Base-by-base conservation (phyloP, 2,797 vertebrate genomes). In the Clarias fuscus region DNA sequence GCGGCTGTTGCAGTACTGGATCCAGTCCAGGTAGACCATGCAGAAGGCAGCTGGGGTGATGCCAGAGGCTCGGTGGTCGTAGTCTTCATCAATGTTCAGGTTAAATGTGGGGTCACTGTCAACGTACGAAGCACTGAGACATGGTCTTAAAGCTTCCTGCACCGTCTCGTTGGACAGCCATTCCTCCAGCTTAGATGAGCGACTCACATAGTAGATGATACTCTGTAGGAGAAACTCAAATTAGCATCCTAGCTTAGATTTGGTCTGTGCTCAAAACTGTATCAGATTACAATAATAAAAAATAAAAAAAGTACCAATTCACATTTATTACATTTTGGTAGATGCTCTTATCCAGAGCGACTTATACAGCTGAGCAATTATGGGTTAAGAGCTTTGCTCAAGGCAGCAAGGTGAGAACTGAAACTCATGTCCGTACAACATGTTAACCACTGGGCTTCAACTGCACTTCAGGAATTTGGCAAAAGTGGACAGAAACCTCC, bases 41-140 rank as follows among this genome's bases (percentile, higher is more conserved):
- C 98, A 99, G 93, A 99, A 99, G 90, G 98, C 98, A 92, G 99
- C 97, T 88, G 97, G 96, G 62, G 98, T 99, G 93, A 99, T 96
- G 88, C 98, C 98, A 27, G 98, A 97, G 15, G 99, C 95, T 5
- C 97, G 96, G 59, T 99, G 98, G 93, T 99, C 98, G 64, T 99
- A 99, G 93, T 99, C 98, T 92, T 99, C 98, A 84, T 99, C 98
- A 48, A 99, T 99, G 93, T 99, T 99, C 86, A 98, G 97, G 90
- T 99, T 99, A 91, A 99, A 99, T 0, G 98, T 99, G 22, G 98
- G 98, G 91, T 99, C 98, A 86, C 99, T 96, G 90, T 99, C 98
- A 7, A 99, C 98, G 0, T 99, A 99, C 91, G 97, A 97, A 86
- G 96, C 95, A 92, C 98, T 97, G 0, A 96, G 93, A 88, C 98